Evolutionary conservation across 2,113 vertebrate genomes (phyloP), one percentile per base, ranked within the genome.

Genomic region (Leucopsar rothschildi): DNA sequence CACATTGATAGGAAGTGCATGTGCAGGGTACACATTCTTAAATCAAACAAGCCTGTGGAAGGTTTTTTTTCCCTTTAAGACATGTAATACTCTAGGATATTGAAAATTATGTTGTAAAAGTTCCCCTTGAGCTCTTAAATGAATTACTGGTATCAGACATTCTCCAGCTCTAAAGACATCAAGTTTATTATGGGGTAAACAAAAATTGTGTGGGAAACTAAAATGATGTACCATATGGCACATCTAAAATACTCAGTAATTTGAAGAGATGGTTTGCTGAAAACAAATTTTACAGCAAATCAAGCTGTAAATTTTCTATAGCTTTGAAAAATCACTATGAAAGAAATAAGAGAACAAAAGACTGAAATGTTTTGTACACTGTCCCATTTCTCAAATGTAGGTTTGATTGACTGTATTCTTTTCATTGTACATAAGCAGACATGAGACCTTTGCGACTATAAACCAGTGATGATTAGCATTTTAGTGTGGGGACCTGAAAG

Each of bases 181-280:
- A 85, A 60, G 63, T 63, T 82, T 40, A 39, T 87, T 78, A 52
- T 37, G 57, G 55, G 47, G 35, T 42, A 93, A 93, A 73, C n/a
- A 95, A 86, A 76, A 86, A 45, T 85, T 72, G 61, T 37, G 45
- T 55, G 37, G 59, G 37, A 92, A 90, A 71, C 17, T 91, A 90
- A 91, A 93, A 81, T 92, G 83, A 66, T 40, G 35, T 49, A 85
- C 72, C 92, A 86, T 91, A 93, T 94, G 94, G 73, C 42, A 89
- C 5, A 5, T 83, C 35, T 95, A 25, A 96, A 94, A 92, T 60
- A 92, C 39, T 76, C 55, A 66, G 42, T 81, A 66, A 81, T 93
- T 97, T 69, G 71, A 66, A 81, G 50, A 84, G 89, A 44, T 11
- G 42, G 64, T 90, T 96, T 92, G 80, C 40, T 90, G 50, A 92